Conservation (phyloP, 1,140 invertebrate genomes). For the Phymastichus coffea region DNA sequence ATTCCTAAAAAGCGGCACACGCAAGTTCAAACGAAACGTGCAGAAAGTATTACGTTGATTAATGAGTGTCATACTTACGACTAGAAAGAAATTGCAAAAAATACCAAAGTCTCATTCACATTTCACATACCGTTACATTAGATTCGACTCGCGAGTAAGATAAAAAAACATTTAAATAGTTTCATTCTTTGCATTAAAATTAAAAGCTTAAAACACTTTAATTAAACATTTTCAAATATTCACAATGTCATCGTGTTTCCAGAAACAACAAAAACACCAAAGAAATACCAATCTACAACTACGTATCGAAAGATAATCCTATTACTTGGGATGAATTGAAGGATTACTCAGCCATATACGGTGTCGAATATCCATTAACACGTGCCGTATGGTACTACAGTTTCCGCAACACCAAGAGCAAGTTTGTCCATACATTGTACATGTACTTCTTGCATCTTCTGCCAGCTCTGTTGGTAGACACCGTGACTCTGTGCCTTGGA, state of each 20-base stretch:
- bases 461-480: conserved; percentile 70
- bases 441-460: conserved; percentile 63
- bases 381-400: conserved; percentile 61
- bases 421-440: conserved; percentile 54
- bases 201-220: too few relatives aligned
- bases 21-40: too few relatives aligned
- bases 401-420: conserved; percentile 57
- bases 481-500: conserved; percentile 61
- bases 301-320: conserved; percentile 50
- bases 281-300: conserved; percentile 55
- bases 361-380: conserved; percentile 46
- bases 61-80: too few relatives aligned
- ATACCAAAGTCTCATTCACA: too few relatives aligned
- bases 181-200: too few relatives aligned
- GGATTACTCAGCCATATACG: conserved; percentile 47
- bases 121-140: too few relatives aligned
- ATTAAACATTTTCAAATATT: too few relatives aligned
- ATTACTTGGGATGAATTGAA: conserved; percentile 53
- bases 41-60: too few relatives aligned
- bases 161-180: too few relatives aligned
- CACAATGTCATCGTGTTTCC: neutral
- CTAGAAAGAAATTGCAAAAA: too few relatives aligned
- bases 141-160: too few relatives aligned
- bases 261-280: conserved; percentile 35
- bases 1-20: too few relatives aligned